phyloP scores from a whole-genome alignment of 2,797 vertebrate species.

The Chaenodraco wilsoni region DNA sequence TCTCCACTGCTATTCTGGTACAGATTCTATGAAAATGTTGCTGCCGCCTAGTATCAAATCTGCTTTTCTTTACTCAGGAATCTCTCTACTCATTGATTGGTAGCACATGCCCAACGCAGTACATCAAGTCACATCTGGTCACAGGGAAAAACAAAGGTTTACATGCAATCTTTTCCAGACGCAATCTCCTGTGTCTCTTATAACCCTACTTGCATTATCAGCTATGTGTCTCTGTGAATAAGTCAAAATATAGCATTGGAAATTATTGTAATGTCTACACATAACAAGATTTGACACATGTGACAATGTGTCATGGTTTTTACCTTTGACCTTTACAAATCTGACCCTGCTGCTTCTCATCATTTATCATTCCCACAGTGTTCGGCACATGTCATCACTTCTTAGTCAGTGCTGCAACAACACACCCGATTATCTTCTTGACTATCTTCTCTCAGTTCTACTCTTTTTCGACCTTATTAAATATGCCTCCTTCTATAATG shows the following conservation, averaged over 20 bases:
- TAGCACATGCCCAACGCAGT: constrained; percentile 43
- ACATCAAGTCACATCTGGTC: constrained; percentile 37
- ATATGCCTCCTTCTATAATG: constrained; percentile 10
- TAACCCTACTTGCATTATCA: background rate
- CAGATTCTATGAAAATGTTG: constrained; percentile 52
- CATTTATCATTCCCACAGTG: constrained; percentile 6
- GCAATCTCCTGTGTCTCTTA: background rate
- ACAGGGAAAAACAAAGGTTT: constrained; percentile 1
- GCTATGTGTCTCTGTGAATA: background rate
- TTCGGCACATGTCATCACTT: constrained; percentile 31
- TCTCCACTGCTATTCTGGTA: constrained; percentile 44
- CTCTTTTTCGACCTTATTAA: constrained; percentile 44
- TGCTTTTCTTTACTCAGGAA: constrained; percentile 41
- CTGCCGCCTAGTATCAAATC: constrained; percentile 54
- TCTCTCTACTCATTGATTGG: constrained; percentile 42
- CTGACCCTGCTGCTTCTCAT: constrained; percentile 18
- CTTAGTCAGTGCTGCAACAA: constrained; percentile 3
- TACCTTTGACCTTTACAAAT: constrained; percentile 33
- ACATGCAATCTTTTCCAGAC: constrained; percentile 9
- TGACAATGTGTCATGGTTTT: constrained; percentile 3
- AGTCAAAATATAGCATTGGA: background rate
- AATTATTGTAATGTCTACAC: constrained; percentile 11
- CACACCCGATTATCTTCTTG: constrained; percentile 38
- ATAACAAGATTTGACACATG: background rate
- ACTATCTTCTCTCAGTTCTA: constrained; percentile 14